A percentile compares a stretch with the other conserved stretches of the same genome.
Conservation (phyloP, 2,888 invertebrate genomes). For the Acleris emargana region DNA sequence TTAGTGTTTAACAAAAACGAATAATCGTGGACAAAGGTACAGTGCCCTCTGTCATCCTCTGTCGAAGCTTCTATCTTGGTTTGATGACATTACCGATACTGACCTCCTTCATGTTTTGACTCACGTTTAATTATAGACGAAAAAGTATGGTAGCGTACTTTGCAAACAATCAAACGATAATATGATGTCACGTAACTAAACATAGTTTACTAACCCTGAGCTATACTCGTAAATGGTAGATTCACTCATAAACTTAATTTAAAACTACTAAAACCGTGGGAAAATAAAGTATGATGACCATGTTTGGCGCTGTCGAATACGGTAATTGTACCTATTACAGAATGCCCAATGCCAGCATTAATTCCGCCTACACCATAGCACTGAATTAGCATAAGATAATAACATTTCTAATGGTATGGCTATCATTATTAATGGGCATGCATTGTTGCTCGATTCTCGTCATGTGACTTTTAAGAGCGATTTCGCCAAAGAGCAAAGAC, state of each 20-base stretch:
- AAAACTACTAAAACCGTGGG: slow-evolving; percentile 23
- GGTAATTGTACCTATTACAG: slow-evolving; percentile 6
- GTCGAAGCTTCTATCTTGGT: too few relatives aligned
- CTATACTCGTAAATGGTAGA: slow-evolving; percentile 1
- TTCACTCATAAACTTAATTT: slow-evolving; percentile 15
- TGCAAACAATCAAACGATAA: slow-evolving; percentile 19
- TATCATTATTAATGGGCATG: slow-evolving; percentile 15
- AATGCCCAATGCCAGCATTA: slow-evolving; percentile 11
- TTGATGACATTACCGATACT: too few relatives aligned
- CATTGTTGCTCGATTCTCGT: not conserved
- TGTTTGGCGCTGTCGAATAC: slow-evolving; percentile 3
- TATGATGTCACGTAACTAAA: slow-evolving; percentile 1
- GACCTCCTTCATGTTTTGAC: slow-evolving; percentile 2
- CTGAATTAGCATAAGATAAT: slow-evolving; percentile 28
- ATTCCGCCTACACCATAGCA: slow-evolving; percentile 17
- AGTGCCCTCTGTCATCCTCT: accelerated
- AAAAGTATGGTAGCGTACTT: slow-evolving; percentile 17
- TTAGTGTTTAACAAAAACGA: too few relatives aligned
- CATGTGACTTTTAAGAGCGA: not conserved
- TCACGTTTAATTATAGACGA: not conserved
- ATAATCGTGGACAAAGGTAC: too few relatives aligned
- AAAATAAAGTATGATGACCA: slow-evolving; percentile 7
- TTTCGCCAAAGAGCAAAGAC: not conserved
- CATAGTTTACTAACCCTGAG: slow-evolving; percentile 21
- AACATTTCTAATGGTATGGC: slow-evolving; percentile 24